These are phyloP conservation scores for Rhagoletis zephyria DNA, from an alignment of 1,140 invertebrate species.

Conservation along the genomic window DNA sequence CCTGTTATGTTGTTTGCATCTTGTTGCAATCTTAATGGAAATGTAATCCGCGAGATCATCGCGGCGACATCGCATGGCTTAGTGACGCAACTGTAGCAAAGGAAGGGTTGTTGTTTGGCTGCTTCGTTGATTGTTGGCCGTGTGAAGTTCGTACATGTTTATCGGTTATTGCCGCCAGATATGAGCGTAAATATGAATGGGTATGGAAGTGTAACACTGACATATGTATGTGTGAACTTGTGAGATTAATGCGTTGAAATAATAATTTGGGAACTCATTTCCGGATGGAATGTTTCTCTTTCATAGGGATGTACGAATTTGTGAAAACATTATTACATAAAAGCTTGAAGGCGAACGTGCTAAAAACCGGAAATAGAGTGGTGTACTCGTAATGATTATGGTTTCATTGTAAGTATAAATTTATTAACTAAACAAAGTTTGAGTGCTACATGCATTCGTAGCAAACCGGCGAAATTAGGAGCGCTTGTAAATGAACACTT, in stretches of 20 bases:
- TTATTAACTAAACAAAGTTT: too few species aligned
- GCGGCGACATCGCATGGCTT: not conserved
- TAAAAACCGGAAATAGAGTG: not conserved
- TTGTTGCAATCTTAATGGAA: slow-evolving; percentile 58
- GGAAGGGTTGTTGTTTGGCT: not conserved
- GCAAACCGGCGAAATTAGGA: too few species aligned
- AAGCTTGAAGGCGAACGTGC: slow-evolving; percentile 3
- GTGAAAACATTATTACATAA: too few species aligned
- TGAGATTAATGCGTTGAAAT: not conserved
- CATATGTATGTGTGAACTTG: not conserved
- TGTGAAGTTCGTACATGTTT: slow-evolving; percentile 21
- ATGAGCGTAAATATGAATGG: not conserved
- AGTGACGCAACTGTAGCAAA: not conserved
- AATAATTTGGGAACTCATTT: not conserved
- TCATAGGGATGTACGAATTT: too few species aligned
- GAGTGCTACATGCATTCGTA: too few species aligned
- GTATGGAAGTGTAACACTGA: too few species aligned
- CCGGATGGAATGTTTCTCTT: not conserved
- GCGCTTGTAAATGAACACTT: too few species aligned
- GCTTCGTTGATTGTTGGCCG: not conserved
- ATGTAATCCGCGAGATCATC: slow-evolving; percentile 53
- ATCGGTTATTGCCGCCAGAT: not conserved
- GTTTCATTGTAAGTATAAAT: too few species aligned
- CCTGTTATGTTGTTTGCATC: slow-evolving; percentile 40
- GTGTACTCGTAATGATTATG: too few species aligned